A percentile compares a stretch with the other conserved stretches of the same genome.
Conservation (phyloP, 2,113 vertebrate genomes). For the Lichenostomus cassidix region DNA sequence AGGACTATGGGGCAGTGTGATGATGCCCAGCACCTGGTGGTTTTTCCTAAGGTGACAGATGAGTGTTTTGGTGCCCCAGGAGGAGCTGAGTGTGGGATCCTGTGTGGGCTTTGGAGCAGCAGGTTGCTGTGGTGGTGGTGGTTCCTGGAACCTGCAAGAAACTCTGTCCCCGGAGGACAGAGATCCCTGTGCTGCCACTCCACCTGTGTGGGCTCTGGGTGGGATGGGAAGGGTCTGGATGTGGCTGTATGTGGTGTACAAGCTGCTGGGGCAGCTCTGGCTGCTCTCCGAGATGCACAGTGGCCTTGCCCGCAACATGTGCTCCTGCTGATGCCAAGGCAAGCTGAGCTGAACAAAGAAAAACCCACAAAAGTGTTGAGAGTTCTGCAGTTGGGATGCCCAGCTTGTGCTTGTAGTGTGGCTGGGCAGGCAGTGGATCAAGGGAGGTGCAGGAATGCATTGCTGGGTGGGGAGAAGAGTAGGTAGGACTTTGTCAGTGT, state of each 20-base stretch:
- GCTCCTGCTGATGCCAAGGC: not conserved
- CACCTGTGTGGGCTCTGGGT: not conserved
- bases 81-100: not conserved
- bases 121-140: not conserved
- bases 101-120: not conserved
- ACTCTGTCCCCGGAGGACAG: not conserved
- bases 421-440: not conserved
- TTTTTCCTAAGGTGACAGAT: not conserved
- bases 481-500: not conserved
- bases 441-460: not conserved
- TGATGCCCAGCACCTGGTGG: not conserved
- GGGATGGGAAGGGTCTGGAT: not conserved
- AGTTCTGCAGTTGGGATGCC: fast-evolving
- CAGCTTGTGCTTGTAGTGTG: fast-evolving
- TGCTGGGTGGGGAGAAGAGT: not conserved
- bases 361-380: fast-evolving
- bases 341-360: not conserved
- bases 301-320: fast-evolving
- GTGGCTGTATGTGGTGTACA: not conserved
- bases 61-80: not conserved
- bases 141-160: not conserved
- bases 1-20: not conserved
- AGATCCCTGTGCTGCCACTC: fast-evolving
- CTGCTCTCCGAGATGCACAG: not conserved
- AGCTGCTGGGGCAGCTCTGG: not conserved